Evolutionary conservation across 1,140 invertebrate genomes (phyloP), one percentile per base, ranked within the genome.

Genomic region (Drosophila subpulchrella): DNA sequence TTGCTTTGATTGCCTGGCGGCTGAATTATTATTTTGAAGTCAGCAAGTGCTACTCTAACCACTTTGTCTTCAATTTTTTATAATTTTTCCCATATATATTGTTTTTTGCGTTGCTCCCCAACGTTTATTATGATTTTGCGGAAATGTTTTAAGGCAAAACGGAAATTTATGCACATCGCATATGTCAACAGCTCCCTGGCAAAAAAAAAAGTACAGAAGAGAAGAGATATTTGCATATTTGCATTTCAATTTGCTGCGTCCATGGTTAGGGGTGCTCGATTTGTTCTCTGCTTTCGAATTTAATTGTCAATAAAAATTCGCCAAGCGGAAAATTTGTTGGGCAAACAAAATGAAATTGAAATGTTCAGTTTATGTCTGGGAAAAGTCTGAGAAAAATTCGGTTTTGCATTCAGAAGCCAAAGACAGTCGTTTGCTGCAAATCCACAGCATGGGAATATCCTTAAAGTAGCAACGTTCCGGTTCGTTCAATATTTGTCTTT

Each of bases 241-340:
- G 84, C 84, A 89, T 89, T 89, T 81, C 73, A 84, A 81, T 89
- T 89, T 89, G 56, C 68, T 73, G 75, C 56, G 44, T 58, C 20
- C 70, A 41, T 56, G 71, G 63, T 42, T 55, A 32, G 56, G 59
- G 61, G 60, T 72, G 61, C 59, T 57, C 53, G 58, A 41, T 62
- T 58, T 63, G 55, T 76, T 72, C 78, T 76, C 47, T 70, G 53
- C 63, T 77, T 62, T 78, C 42, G 60, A 72, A 91, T 85, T 90
- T 91, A 91, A 91, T 91, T 89, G 90, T 86, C 90, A 91, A 91
- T 91, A 91, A 91, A 91, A 91, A 86, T 91, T 81, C 80, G 89
- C 90, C 72, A 83, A 74, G 90, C 90, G 90, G 90, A 90, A 91
- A 91, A 91, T 91, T 91, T 91, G 85, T 91, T 91, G 76, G 81